A percentile compares a stretch with the other conserved stretches of the same genome.
These are phyloP conservation scores for Onychostruthus taczanowskii DNA, from an alignment of 2,113 vertebrate genomes.

Conservation along the genomic window DNA sequence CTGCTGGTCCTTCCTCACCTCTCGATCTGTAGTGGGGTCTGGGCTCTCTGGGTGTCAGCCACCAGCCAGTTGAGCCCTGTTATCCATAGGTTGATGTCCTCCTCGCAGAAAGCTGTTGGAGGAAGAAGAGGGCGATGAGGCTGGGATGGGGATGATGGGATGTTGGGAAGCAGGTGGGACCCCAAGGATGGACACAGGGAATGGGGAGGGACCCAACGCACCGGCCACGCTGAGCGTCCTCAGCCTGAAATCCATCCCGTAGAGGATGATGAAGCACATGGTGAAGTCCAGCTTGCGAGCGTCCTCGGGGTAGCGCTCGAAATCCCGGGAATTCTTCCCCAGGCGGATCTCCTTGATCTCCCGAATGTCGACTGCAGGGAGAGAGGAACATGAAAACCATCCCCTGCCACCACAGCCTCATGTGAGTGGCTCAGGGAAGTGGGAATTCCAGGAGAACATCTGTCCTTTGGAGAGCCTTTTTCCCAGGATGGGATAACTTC, in stretches of 20 bases:
- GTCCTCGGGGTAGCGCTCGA: conserved; percentile 86
- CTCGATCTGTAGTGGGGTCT: conserved; percentile 78
- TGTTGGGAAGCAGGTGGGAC: background rate
- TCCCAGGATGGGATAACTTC: too few species aligned
- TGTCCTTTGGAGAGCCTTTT: background rate
- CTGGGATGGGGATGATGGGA: background rate
- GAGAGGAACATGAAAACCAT: background rate
- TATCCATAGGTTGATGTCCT: conserved; percentile 86
- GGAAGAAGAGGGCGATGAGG: background rate
- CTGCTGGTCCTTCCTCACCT: conserved; percentile 60
- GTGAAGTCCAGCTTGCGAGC: conserved; percentile 80
- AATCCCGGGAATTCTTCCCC: conserved; percentile 85
- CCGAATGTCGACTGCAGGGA: conserved; percentile 79
- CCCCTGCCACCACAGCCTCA: accelerated
- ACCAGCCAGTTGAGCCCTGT: conserved; percentile 84
- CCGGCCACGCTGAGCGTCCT: conserved; percentile 82
- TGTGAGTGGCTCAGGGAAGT: accelerated
- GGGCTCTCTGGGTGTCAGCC: conserved; percentile 76
- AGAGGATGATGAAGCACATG: conserved; percentile 87
- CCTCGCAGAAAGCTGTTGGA: conserved; percentile 81
- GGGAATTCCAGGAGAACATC: background rate
- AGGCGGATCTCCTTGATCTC: conserved; percentile 87
- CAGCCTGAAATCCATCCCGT: conserved; percentile 84
- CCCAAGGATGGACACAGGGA: background rate
- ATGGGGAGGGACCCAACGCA: conserved; percentile 22